Percentiles rank a stretch among this genome's conserved stretches.
Evolutionary conservation across 2,888 invertebrate genomes (phyloP).

Genomic region (Eurois occulta): DNA sequence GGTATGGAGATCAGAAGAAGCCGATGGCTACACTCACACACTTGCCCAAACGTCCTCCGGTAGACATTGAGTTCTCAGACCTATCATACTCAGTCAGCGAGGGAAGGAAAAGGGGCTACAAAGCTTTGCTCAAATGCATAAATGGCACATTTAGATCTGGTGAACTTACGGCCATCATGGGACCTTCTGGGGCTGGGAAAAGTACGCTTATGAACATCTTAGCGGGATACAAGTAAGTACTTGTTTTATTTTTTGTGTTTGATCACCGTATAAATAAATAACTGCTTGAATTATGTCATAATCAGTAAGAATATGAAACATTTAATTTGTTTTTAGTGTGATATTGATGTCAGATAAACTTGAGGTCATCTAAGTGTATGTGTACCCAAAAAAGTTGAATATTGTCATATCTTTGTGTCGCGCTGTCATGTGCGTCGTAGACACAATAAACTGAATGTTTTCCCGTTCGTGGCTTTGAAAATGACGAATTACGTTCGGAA

Average conservation of each 20-base stretch:
- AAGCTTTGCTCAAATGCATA: slow-evolving; percentile 96
- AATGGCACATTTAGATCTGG: slow-evolving; percentile 97
- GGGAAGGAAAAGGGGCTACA: slow-evolving; percentile 94
- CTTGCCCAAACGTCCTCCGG: slow-evolving; percentile 96
- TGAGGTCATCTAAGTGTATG: slow-evolving; percentile 6
- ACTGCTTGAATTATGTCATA: not conserved
- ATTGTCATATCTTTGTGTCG: not conserved
- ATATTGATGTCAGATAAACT: slow-evolving; percentile 37
- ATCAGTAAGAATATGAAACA: not conserved
- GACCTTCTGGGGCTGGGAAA: slow-evolving; percentile 95
- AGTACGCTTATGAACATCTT: slow-evolving; percentile 97
- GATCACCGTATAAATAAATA: not conserved
- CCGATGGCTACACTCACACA: slow-evolving; percentile 94
- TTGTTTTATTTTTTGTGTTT: not conserved
- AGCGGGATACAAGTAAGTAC: slow-evolving; percentile 95
- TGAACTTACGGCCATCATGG: slow-evolving; percentile 99
- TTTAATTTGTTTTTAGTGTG: slow-evolving; percentile 14
- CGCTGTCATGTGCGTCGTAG: not conserved
- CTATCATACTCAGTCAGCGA: slow-evolving; percentile 97
- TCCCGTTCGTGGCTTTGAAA: slow-evolving; percentile 7
- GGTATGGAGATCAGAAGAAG: slow-evolving; percentile 93
- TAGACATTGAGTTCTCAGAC: slow-evolving; percentile 97
- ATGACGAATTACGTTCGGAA: slow-evolving; percentile 28
- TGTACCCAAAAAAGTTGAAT: slow-evolving; percentile 1
- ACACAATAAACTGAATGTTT: slow-evolving; percentile 8